Evolutionary conservation across 2,113 vertebrate genomes (phyloP), one percentile per base, ranked within the genome.

Genomic region (Centropus bengalensis): DNA sequence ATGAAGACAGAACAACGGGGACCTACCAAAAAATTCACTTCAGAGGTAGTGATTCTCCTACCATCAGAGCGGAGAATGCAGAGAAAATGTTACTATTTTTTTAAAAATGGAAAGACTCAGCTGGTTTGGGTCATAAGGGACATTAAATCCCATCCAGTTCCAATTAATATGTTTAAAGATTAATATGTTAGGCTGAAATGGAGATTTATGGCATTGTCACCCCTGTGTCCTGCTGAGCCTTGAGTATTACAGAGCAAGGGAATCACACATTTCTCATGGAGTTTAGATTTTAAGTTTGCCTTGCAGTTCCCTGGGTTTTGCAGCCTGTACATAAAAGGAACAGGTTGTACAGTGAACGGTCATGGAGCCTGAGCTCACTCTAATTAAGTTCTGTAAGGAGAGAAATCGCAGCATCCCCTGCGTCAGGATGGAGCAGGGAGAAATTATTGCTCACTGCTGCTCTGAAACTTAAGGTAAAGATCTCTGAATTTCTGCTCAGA

Each of bases 181-280:
- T 60, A 95, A 94, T 63, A 52, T 47, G 26, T 0, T 7, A 80
- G 71, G 88, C 63, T 95, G 86, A 92, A 86, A 96, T 95, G 66
- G 96, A 96, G 94, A 97, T 90, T 64, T 93, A 95, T 94, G 89
- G 89, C 76, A 62, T 59, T 93, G 92, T 93, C 94, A 90, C 70
- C 33, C 60, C 52, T 67, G 52, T 66, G 86, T 74, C 71, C 84
- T 8, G 85, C 94, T 85, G 63, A 95, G 91, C 70, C 49, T 79
- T 10, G 28, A 78, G 66, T 75, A 6, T 80, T 80, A 59, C 38
- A 64, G 63, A 91, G 51, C 30, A 86, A 30, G 62, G 66, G 77
- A 90, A 32, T 82, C 79, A 17, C 62, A 15, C 67, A 44, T 66
- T 89, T 85, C 88, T 86, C 44, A 40, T 14, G 10, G 75, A 70